Base-by-base conservation (phyloP, 2,888 invertebrate genomes). In the Aleiodes alternator region DNA sequence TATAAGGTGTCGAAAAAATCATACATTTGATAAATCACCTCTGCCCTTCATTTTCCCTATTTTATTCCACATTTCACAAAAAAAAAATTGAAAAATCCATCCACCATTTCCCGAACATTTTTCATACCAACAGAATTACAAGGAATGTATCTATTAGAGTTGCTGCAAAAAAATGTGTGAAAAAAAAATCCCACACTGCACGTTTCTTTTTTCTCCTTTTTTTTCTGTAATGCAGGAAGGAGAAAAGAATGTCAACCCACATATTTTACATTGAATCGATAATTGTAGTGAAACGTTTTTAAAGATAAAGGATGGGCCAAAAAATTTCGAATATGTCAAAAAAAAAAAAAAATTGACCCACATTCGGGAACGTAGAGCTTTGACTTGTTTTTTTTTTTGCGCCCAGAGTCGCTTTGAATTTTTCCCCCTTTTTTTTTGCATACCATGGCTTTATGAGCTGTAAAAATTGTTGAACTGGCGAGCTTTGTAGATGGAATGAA, bases 261-360 rank as follows among this genome's bases (percentile, higher is more conserved):
- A 64, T 64, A 64, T 23, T 64, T 64, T 43, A 64, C 64, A 48
- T 64, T 64, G 43, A 64, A 64, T 64, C 64, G 64, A 64, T 64
- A 64, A 64, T 64, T 64, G 64, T 14, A 9, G 31, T 61, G 34
- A 38, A 38, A 16, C 38, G 61, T 64, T 64, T 23, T 64, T 16
- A 11, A 48, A 14, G 48, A 48, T 48, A 43, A 43, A 43, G 64
- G 48, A 64, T 64, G 48, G 11, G 5, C 16, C 14, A 43, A 64
- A 64, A 64, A 64, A 64, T 64, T 16, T 29, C 64, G 12, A 16
- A 4, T 16, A 64, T 43, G 43, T 64, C 48, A 64, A 43, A 64
- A 64, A 23, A 23, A 23, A 23, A 23, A 23, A 23, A 64, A 64
- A 16, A 59, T 59, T 64, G 48, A 64, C 64, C 64, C 48, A 64